Percentiles rank a stretch among this genome's conserved stretches.
These are phyloP conservation scores for Indicator maculatus DNA, from an alignment of 2,113 vertebrate genomes.

Conservation along the genomic window DNA sequence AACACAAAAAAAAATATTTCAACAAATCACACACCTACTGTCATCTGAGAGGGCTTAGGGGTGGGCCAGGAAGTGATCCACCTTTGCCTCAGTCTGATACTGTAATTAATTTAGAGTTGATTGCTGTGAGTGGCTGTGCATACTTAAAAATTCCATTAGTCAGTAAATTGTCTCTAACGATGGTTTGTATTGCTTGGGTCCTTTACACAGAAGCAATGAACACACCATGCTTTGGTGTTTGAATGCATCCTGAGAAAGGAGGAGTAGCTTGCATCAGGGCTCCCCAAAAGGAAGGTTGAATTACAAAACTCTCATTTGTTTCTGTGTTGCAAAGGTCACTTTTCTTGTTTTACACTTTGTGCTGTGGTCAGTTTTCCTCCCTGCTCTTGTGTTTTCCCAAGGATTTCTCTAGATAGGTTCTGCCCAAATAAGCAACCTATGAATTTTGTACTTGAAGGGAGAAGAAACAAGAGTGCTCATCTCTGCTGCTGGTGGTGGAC, in stretches of 20 bases:
- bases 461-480: neutral
- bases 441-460: neutral
- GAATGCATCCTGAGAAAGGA: neutral
- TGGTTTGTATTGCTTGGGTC: neutral
- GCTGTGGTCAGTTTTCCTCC: neutral
- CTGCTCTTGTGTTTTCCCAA: neutral
- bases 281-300: neutral
- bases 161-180: neutral
- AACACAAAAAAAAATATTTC: neutral
- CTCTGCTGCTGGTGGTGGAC: neutral
- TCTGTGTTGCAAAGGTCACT: neutral
- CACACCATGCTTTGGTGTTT: fast-evolving
- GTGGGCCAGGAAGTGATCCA: neutral
- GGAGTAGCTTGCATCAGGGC: fast-evolving
- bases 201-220: neutral
- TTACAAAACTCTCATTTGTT: neutral
- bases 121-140: neutral
- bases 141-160: constrained; percentile 27
- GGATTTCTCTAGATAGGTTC: neutral
- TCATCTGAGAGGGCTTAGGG: neutral
- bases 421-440: neutral
- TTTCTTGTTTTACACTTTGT: neutral
- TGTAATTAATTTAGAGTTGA: constrained; percentile 22
- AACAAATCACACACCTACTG: neutral
- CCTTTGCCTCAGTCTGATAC: neutral